These are phyloP conservation scores for Lysiphlebus fabarum DNA, from an alignment of 1,140 invertebrate species.

Conservation along the genomic window DNA sequence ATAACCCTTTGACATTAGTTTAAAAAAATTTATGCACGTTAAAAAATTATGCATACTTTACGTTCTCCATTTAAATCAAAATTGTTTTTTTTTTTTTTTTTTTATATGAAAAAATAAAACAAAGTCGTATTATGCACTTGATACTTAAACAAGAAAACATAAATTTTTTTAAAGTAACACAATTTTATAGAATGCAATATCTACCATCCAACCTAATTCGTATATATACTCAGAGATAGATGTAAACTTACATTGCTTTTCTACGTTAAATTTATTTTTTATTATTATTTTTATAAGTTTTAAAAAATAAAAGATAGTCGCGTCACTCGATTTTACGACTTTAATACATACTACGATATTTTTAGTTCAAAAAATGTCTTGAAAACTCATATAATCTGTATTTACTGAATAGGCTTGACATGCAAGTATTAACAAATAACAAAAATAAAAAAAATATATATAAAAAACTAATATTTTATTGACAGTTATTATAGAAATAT, in stretches of 20 bases:
- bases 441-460: background rate
- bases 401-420: background rate
- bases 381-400: background rate
- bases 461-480: constrained; percentile 23
- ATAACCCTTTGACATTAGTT: too few relatives aligned
- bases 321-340: constrained; percentile 20
- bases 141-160: constrained; percentile 22
- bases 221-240: too few relatives aligned
- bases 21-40: too few relatives aligned
- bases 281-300: constrained; percentile 1
- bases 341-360: constrained; percentile 11
- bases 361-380: constrained; percentile 5
- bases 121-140: constrained; percentile 5
- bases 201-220: too few relatives aligned
- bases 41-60: too few relatives aligned
- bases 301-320: background rate
- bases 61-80: too few relatives aligned
- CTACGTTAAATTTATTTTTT: too few relatives aligned
- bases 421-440: constrained; percentile 2
- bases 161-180: constrained; percentile 22
- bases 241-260: too few relatives aligned
- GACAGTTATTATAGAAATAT: constrained; percentile 18
- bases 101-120: constrained; percentile 1
- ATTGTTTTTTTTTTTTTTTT: constrained; percentile 10
- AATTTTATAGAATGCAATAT: constrained; percentile 6